Evolutionary conservation across 1,140 invertebrate genomes (phyloP).

Genomic region (Cydia pomonella): DNA sequence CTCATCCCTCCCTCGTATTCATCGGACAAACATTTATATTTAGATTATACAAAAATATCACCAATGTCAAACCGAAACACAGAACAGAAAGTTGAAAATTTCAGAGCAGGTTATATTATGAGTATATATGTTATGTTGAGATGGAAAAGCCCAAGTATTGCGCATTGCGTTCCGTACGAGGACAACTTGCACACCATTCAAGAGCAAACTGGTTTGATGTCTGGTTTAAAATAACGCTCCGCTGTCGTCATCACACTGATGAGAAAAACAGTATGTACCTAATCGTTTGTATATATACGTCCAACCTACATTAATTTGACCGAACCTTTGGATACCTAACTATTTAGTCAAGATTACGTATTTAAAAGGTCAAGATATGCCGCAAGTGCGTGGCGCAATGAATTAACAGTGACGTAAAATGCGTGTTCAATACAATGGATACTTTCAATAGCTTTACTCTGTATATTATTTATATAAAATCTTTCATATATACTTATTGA

Average conservation of each 20-base stretch:
- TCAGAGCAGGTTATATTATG: background rate
- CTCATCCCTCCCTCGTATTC: too few relatives aligned
- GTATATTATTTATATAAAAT: background rate
- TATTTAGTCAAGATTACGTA: conserved; percentile 5
- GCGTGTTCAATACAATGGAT: background rate
- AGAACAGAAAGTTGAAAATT: background rate
- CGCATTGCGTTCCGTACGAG: conserved; percentile 12
- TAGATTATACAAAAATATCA: too few relatives aligned
- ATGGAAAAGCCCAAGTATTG: conserved; percentile 6
- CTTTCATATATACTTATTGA: background rate
- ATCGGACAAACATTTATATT: too few relatives aligned
- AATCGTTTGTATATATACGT: background rate
- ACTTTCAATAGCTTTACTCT: background rate
- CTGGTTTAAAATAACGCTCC: background rate
- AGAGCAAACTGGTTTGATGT: conserved; percentile 4
- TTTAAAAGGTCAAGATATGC: conserved; percentile 5
- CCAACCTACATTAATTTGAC: background rate
- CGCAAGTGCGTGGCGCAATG: background rate
- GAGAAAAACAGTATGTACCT: background rate
- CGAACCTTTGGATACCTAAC: conserved; percentile 3
- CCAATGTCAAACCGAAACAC: background rate
- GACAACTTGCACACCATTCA: conserved; percentile 9
- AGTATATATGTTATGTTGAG: background rate
- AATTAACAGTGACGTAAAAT: background rate
- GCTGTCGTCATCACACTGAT: conserved; percentile 4